A percentile compares a stretch with the other conserved stretches of the same genome.
Conservation (phyloP, 2,888 invertebrate genomes). For the Nebria salina region DNA sequence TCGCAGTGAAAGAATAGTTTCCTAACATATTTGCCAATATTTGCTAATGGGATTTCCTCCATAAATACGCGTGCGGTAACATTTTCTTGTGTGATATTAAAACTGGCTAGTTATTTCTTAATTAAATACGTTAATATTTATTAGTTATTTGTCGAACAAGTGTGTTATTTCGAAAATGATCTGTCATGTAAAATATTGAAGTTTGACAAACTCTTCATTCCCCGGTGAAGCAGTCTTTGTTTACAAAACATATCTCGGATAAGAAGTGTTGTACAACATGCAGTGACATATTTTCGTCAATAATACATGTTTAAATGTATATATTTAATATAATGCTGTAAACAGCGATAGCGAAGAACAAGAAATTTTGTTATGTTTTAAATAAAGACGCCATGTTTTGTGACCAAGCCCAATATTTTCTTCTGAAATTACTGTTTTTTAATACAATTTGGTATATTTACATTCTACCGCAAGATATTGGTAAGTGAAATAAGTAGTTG, state of each 20-base stretch:
- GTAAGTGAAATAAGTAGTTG: conserved; percentile 53
- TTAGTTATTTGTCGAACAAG: not conserved
- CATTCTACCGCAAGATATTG: conserved; percentile 56
- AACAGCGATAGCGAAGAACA: conserved; percentile 11
- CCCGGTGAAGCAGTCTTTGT: not conserved
- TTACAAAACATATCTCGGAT: not conserved
- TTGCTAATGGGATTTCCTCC: not conserved
- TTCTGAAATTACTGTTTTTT: conserved; percentile 56
- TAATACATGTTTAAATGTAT: not conserved
- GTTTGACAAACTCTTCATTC: not conserved
- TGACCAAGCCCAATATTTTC: conserved; percentile 61
- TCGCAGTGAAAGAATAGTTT: too few relatives aligned
- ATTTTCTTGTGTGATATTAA: not conserved
- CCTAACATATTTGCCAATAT: too few relatives aligned
- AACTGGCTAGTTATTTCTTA: not conserved
- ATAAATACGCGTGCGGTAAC: not conserved
- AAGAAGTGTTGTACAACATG: not conserved
- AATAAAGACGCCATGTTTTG: conserved; percentile 59
- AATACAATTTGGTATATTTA: conserved; percentile 53
- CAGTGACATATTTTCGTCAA: not conserved
- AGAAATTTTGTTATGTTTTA: conserved; percentile 39
- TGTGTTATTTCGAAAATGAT: not conserved
- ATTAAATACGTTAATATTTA: not conserved
- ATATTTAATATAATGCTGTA: not conserved
- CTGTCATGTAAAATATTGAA: not conserved